Evolutionary conservation across 2,113 vertebrate genomes (phyloP).

Genomic region (Pleuronectes platessa): DNA sequence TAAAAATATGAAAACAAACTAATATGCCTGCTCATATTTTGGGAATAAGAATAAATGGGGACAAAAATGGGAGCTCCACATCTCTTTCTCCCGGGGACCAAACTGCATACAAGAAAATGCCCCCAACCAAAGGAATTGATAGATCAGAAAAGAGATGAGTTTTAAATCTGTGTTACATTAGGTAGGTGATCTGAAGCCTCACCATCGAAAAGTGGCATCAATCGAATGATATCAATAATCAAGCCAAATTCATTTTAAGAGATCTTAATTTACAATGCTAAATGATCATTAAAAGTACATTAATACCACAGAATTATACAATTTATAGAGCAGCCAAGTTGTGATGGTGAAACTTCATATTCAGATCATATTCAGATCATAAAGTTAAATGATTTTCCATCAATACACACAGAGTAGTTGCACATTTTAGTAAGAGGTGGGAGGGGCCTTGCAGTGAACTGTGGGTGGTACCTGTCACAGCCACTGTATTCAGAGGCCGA

Average conservation of each 20-base stretch:
- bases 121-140: conserved; percentile 18
- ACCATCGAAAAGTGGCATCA: conserved; percentile 55
- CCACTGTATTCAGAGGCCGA: conserved; percentile 90
- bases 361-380: conserved; percentile 15
- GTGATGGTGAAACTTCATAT: conserved; percentile 56
- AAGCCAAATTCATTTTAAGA: not conserved
- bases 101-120: conserved; percentile 41
- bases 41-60: conserved; percentile 9
- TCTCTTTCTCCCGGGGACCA: conserved; percentile 36
- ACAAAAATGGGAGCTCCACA: conserved; percentile 33
- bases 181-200: conserved; percentile 54
- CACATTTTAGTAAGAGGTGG: conserved; percentile 28
- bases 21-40: conserved; percentile 76
- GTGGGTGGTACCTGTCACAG: conserved; percentile 90
- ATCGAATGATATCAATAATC: not conserved
- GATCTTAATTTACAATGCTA: not conserved
- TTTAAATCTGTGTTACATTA: conserved; percentile 37
- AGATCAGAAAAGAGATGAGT: conserved; percentile 41
- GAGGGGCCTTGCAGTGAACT: conserved; percentile 29
- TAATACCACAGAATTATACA: not conserved
- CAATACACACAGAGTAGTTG: conserved; percentile 16
- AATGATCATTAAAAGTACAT: not conserved
- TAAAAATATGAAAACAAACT: conserved; percentile 78
- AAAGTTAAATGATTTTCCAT: not conserved
- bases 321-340: conserved; percentile 29